These are phyloP conservation scores for Trissoscelio sp. DNA, from an alignment of 2,888 invertebrate genomes.

Conservation along the genomic window DNA sequence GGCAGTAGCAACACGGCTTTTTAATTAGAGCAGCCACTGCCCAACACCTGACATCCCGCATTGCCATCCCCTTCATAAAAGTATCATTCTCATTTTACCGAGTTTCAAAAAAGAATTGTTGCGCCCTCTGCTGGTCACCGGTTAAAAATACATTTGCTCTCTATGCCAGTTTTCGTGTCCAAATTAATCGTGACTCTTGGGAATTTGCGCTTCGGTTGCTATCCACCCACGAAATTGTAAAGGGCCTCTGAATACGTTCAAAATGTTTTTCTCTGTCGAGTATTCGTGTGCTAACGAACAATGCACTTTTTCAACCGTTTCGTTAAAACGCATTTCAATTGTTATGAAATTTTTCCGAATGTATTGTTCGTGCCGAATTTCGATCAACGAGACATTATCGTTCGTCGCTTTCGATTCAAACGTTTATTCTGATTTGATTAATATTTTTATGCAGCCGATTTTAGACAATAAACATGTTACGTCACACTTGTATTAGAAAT, in stretches of 20 bases:
- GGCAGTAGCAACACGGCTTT: conserved; percentile 81
- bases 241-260: conserved; percentile 52
- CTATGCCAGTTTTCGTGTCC: conserved; percentile 67
- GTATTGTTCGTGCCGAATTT: conserved; percentile 17
- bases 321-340: conserved; percentile 41
- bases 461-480: too few relatives aligned
- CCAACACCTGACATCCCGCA: conserved; percentile 82
- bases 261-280: conserved; percentile 58
- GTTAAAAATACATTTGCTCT: conserved; percentile 67
- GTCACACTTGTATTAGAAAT: too few relatives aligned
- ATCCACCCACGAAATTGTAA: conserved; percentile 67
- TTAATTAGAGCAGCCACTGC: conserved; percentile 82
- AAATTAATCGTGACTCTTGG: conserved; percentile 68
- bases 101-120: conserved; percentile 78
- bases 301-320: conserved; percentile 39
- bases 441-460: too few relatives aligned
- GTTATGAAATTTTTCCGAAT: conserved; percentile 36
- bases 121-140: conserved; percentile 67
- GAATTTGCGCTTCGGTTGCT: conserved; percentile 65
- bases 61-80: conserved; percentile 82
- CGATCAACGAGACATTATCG: conserved; percentile 32
- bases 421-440: too few relatives aligned
- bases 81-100: conserved; percentile 82
- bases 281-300: conserved; percentile 48
- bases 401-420: conserved; percentile 1